Base-by-base conservation (phyloP, 2,797 vertebrate genomes). In the Parambassis ranga region DNA sequence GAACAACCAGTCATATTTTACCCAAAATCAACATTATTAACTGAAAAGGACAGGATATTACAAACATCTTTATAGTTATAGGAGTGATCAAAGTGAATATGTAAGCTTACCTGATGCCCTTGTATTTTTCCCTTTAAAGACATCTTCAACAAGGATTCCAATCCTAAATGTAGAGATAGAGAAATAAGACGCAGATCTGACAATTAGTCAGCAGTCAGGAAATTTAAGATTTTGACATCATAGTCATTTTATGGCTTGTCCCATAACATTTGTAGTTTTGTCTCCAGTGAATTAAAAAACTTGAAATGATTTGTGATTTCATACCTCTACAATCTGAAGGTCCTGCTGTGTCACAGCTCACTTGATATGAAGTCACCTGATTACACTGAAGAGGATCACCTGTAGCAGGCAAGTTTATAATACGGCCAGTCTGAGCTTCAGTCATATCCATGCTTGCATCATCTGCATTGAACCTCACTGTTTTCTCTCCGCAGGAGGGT, bases 81-180 rank as follows among this genome's bases (percentile, higher is more conserved):
- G n/a, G n/a, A n/a, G n/a, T n/a, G 71, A 72, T 41, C 5, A 32
- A 47, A 38, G 28, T 3, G 3, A 23, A 31, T 6, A 10, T 19
- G 44, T 31, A 43, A 15, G 7, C 74, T 86, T 33, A 91, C 91
- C 88, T 83, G 82, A 22, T 68, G 36, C 42, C 22, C 79, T 67
- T 77, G 56, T 24, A 75, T 49, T 2, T 62, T 64, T 2, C 58
- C 43, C 37, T 81, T 82, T 20, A 81, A 61, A 36, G 80, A 84
- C 22, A 51, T 78, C 47, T 69, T 73, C 33, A 77, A 42, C 47
- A 75, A 67, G 14, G 76, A 82, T 51, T 85, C 79, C 50, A 84
- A 33, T 59, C 60, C 87, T 91, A 59, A 38, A 85, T 35, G 15
- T 26, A 31, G 10, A 52, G 8, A 38, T 20, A 10, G 13, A 22